Conservation (phyloP, 2,113 vertebrate genomes). For the Thalassarche chlororhynchos region DNA sequence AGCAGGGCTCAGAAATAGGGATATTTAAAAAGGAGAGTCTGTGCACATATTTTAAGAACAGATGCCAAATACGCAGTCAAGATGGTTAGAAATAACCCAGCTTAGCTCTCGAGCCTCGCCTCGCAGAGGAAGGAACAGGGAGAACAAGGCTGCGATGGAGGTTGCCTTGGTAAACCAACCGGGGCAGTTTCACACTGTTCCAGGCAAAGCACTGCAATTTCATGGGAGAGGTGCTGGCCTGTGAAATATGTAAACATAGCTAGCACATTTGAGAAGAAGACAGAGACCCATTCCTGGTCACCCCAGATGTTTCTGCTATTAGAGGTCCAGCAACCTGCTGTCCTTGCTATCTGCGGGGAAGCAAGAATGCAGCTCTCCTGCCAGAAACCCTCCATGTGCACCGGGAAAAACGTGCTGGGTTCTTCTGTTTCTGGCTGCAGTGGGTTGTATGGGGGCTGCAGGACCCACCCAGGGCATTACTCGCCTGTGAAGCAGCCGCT, state of each 20-base stretch:
- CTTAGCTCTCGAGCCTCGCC: background rate
- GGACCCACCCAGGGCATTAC: background rate
- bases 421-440: background rate
- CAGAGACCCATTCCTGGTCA: background rate
- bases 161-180: background rate
- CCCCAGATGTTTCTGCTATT: background rate
- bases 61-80: background rate
- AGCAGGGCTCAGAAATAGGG: background rate
- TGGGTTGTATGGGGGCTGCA: background rate
- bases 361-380: background rate
- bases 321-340: background rate
- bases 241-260: background rate
- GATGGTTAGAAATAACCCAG: background rate
- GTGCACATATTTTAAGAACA: background rate
- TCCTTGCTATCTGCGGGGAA: background rate
- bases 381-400: background rate
- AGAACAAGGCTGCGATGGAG: background rate
- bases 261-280: background rate
- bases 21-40: background rate
- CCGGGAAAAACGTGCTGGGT: background rate
- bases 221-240: background rate
- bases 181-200: background rate
- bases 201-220: background rate
- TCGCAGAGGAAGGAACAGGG: background rate
- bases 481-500: rapidly evolving